Conservation (phyloP, 2,797 vertebrate species). For the Alosa sapidissima region DNA sequence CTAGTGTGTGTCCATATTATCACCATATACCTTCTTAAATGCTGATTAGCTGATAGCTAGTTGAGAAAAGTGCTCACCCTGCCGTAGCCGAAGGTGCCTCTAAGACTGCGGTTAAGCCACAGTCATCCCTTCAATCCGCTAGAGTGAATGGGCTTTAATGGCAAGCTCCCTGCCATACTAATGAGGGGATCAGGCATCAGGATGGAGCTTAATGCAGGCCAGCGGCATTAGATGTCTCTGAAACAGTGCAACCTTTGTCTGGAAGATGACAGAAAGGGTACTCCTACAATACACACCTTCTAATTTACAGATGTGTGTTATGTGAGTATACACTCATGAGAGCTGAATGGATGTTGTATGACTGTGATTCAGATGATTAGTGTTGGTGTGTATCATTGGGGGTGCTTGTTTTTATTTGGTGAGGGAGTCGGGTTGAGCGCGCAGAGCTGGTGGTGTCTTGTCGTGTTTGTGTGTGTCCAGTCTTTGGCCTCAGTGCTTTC, state of each 20-base stretch:
- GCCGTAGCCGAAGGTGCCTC: constrained; percentile 29
- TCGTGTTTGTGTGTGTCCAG: background rate
- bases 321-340: background rate
- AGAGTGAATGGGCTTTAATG: constrained; percentile 37
- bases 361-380: too few relatives aligned
- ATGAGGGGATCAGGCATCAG: constrained; percentile 44
- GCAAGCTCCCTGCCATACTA: constrained; percentile 41
- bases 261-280: constrained; percentile 16
- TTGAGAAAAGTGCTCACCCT: constrained; percentile 31
- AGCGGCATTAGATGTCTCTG: background rate
- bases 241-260: background rate
- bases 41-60: background rate
- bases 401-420: too few relatives aligned
- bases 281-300: constrained; percentile 23
- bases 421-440: too few relatives aligned
- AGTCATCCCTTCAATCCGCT: constrained; percentile 44
- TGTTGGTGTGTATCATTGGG: background rate
- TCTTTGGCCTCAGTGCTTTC: background rate
- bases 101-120: constrained; percentile 37
- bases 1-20: background rate
- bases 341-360: too few relatives aligned
- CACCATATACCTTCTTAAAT: background rate
- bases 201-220: constrained; percentile 41
- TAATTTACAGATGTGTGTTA: background rate
- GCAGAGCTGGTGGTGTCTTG: background rate